Percentiles rank a stretch among this genome's conserved stretches.
phyloP scores from a whole-genome alignment of 1,140 invertebrate genomes.

The Panulirus ornatus region DNA sequence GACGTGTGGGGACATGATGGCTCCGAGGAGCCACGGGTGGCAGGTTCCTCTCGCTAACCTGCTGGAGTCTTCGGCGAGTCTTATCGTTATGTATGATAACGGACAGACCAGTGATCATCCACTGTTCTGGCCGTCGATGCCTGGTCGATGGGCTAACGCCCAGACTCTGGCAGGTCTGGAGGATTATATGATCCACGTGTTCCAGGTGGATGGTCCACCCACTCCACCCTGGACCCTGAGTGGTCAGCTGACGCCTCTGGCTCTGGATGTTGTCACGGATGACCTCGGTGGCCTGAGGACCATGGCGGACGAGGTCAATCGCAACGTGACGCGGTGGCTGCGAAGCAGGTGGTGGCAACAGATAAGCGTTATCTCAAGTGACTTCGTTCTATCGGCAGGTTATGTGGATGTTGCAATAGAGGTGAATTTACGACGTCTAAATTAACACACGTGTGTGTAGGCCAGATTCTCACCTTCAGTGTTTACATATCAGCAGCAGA shows the following conservation, averaged over 20 bases:
- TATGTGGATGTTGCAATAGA: slow-evolving; percentile 52
- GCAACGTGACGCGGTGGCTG: neutral
- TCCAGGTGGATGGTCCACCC: neutral
- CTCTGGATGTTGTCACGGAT: slow-evolving; percentile 6
- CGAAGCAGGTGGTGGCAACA: slow-evolving; percentile 31
- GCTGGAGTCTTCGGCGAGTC: neutral
- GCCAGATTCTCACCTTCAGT: too few relatives aligned
- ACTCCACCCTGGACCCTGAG: slow-evolving; percentile 1
- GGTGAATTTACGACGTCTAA: neutral
- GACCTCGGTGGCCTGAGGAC: neutral
- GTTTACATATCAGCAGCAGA: too few relatives aligned
- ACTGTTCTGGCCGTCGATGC: slow-evolving; percentile 5
- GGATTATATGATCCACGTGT: slow-evolving; percentile 24
- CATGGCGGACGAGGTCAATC: slow-evolving; percentile 35
- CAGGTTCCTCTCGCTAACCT: slow-evolving; percentile 79
- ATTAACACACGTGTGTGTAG: too few relatives aligned
- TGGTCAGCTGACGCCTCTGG: slow-evolving; percentile 29
- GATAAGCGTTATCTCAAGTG: slow-evolving; percentile 38
- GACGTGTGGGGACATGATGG: slow-evolving; percentile 79
- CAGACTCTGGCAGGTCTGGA: neutral
- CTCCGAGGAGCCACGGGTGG: slow-evolving; percentile 79
- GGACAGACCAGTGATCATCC: neutral
- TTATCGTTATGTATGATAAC: slow-evolving; percentile 32
- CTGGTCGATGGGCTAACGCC: neutral
- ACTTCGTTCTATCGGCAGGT: slow-evolving; percentile 20